Evolutionary conservation across 2,888 invertebrate species (phyloP), one percentile per base, ranked within the genome.

Genomic region (Drosophila nigricruria): DNA sequence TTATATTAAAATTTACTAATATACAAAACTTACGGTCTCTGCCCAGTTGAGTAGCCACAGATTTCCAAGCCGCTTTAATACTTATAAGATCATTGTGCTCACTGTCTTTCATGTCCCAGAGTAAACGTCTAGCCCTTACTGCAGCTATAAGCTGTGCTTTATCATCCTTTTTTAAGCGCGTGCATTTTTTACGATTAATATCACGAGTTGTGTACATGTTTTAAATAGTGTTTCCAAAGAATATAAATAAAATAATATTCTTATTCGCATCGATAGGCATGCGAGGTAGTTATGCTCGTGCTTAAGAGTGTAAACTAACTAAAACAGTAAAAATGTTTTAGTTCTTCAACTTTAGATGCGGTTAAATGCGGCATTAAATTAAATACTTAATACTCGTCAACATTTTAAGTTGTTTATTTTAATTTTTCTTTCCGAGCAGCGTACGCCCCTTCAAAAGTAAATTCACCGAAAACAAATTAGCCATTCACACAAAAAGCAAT

Each of bases 81-180:
- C 52, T 36, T 8, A 45, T 30, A 9, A 70, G 43, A 66, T 79
- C 79, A 23, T 58, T 74, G 62, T 77, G 79, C 3, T 66, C 75
- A 9, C 20, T 70, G 27, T 74, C 50, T 9, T 34, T 49, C 34
- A 40, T 38, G 27, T 77, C 77, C 77, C 77, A 77, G 10, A 77
- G 77, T 5, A 79, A 40, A 0, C 75, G 70, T 23, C 62, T 57
- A 4, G 5, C 40, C 27, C 36, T 49, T 6, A 77, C 75, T 23
- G 79, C 70, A 16, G 65, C 65, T 38, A 77, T 77, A 9, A 77
- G 70, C 3, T 70, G 54, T 9, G 38, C 9, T 23, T 79, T 77
- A 12, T 74, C 79, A 16, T 63, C 43, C 40, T 66, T 74, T 27
- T 57, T 49, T 20, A 79, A 70, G 5, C 75, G 50, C n/a, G 53